These are phyloP conservation scores for Pomatostomus ruficeps DNA, from an alignment of 2,113 vertebrate genomes.

Conservation along the genomic window DNA sequence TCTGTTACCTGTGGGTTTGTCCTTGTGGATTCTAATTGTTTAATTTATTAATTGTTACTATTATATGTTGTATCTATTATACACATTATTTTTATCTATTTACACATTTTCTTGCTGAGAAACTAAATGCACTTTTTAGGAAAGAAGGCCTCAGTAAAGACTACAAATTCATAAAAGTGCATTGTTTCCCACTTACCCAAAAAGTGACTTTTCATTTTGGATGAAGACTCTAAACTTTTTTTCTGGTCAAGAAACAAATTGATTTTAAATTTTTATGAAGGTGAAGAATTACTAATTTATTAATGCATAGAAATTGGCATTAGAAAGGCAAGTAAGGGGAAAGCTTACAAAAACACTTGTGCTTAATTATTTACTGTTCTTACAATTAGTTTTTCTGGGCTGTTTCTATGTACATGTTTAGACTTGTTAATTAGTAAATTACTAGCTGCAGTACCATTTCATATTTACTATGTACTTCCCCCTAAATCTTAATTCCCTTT, in stretches of 20 bases:
- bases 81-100: background rate
- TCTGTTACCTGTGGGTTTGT: constrained; percentile 9
- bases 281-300: background rate
- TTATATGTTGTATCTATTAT: background rate
- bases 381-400: background rate
- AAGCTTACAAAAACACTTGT: background rate
- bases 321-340: background rate
- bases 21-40: background rate
- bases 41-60: background rate
- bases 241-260: background rate
- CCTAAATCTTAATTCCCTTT: background rate
- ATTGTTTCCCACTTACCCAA: background rate
- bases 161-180: background rate
- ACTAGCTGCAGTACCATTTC: background rate
- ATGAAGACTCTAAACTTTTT: background rate
- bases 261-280: background rate
- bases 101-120: background rate
- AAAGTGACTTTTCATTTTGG: background rate
- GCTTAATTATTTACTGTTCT: background rate
- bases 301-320: background rate
- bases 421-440: background rate
- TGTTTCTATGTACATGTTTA: background rate
- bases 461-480: background rate
- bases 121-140: background rate
- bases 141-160: background rate